Evolutionary conservation across 2,797 vertebrate genomes (phyloP), one percentile per base, ranked within the genome.

Genomic region (Falco peregrinus): DNA sequence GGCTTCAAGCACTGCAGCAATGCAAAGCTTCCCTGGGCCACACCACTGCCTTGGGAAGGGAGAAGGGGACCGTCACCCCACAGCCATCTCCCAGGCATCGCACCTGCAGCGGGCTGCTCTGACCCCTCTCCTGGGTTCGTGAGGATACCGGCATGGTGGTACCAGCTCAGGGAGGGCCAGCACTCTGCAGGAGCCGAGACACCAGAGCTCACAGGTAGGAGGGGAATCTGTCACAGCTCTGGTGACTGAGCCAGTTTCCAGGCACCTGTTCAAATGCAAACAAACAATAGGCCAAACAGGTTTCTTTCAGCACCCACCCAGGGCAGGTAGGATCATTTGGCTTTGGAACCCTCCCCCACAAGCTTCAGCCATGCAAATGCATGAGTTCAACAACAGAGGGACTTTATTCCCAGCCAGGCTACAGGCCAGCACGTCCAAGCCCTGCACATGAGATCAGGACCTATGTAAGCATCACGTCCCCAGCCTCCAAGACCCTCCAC

Each of bases 221-320:
- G 53, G 31, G 41, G 63, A 61, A 26, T n/a, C 48, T 28, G 39
- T 8, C 43, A 7, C 54, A 37, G 86, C 61, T 76, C 54, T 1
- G 4, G 57, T 75, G 78, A 81, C 79, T 0, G 28, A 79, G 15
- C 53, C 57, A 13, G 79, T 90, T 94, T 81, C 79, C 89, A 88
- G 79, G 67, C 77, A 81, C 28, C 78, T 61, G 76, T 88, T 95
- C 73, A 86, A 84, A 73, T 25, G 65, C 85, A 81, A 90, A 95
- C 67, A 84, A 79, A 39, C 21, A 75, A 41, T 41, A 29, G 37
- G 75, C 37, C 74, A 37, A 81, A 68, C 71, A 60, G 81, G 84
- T 91, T 91, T 60, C 69, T 76, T 48, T 22, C 33, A 80, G 78
- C 79, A 83, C 39, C 84, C 71, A 79, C 21, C 48, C 76, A 31